Evolutionary conservation across 1,140 invertebrate species (phyloP).

Genomic region (Zeugodacus cucurbitae): DNA sequence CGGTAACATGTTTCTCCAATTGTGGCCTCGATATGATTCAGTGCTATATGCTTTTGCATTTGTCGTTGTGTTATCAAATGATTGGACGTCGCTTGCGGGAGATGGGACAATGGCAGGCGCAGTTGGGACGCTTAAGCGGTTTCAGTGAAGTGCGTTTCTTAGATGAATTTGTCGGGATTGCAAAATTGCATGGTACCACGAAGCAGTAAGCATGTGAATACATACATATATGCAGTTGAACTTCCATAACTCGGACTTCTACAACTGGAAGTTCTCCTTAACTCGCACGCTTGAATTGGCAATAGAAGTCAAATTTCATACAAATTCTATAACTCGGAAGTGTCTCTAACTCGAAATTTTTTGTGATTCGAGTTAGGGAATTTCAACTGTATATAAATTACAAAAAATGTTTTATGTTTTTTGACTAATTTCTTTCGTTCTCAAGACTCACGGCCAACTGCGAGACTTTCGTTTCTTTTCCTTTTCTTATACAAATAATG

Average conservation of each 20-base stretch:
- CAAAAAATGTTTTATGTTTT: neutral
- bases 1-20: constrained; percentile 56
- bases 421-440: neutral
- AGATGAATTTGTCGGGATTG: constrained; percentile 46
- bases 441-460: constrained; percentile 50
- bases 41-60: constrained; percentile 58
- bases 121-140: neutral
- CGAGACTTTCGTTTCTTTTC: constrained; percentile 54
- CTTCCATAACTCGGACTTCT: no score
- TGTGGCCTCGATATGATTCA: constrained; percentile 53
- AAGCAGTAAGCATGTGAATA: constrained; percentile 38
- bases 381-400: no score
- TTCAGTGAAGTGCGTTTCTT: neutral
- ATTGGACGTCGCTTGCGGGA: constrained; percentile 50
- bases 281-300: no score
- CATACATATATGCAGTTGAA: no score
- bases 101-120: neutral
- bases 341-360: no score
- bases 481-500: constrained; percentile 57
- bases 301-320: no score
- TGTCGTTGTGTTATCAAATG: constrained; percentile 52
- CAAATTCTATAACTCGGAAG: no score
- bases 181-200: constrained; percentile 49
- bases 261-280: no score
- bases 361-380: no score